Evolutionary conservation across 2,797 vertebrate species (phyloP).

Genomic region (Silurus lanzhouensis): DNA sequence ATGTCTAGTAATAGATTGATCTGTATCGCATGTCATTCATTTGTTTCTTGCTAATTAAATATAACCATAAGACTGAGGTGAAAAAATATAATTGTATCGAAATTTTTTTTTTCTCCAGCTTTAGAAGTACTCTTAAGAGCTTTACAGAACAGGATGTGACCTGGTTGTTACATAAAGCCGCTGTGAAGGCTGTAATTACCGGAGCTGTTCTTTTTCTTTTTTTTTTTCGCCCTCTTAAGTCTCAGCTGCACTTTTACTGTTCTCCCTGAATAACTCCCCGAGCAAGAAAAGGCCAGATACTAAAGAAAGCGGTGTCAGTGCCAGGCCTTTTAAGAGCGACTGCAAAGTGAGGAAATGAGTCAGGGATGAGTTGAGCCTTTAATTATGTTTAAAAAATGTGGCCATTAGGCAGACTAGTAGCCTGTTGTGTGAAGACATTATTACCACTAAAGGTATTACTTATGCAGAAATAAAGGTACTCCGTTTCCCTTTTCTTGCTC

Average conservation of each 20-base stretch:
- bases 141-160: slow-evolving; percentile 34
- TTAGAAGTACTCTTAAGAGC: not conserved
- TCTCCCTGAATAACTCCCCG: slow-evolving; percentile 6
- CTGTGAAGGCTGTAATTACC: slow-evolving; percentile 19
- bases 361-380: slow-evolving; percentile 14
- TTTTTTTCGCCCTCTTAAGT: not conserved
- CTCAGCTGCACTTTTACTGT: slow-evolving; percentile 18
- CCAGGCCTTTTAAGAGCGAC: slow-evolving; percentile 20
- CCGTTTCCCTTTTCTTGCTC: slow-evolving; percentile 16
- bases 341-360: slow-evolving; percentile 7
- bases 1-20: too few relatives aligned
- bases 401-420: slow-evolving; percentile 25
- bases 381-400: slow-evolving; percentile 25
- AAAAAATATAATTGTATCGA: not conserved
- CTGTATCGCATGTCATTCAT: not conserved
- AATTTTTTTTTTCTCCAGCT: not conserved
- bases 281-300: not conserved
- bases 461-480: slow-evolving; percentile 41
- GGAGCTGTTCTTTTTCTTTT: slow-evolving; percentile 1
- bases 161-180: slow-evolving; percentile 32
- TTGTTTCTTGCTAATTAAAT: not conserved
- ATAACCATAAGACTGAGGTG: not conserved
- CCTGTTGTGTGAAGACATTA: not conserved
- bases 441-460: slow-evolving; percentile 31
- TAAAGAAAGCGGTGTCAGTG: not conserved